phyloP scores from a whole-genome alignment of 2,797 vertebrate species.

The Vireo griseus region DNA sequence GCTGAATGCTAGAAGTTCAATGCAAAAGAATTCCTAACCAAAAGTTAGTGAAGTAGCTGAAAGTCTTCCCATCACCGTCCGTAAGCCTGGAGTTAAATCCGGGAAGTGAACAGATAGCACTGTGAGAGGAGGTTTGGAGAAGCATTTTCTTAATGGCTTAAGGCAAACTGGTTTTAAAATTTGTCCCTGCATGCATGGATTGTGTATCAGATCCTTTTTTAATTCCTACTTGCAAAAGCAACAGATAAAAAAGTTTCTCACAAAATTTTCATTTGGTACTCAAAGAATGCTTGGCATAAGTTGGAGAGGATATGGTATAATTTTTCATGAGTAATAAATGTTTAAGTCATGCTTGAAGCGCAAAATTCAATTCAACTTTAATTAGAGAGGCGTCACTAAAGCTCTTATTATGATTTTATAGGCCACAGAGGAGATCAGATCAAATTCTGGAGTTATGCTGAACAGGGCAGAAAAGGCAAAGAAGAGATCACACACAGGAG shows the following conservation, averaged over 20 bases:
- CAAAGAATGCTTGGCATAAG: neutral
- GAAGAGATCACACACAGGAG: neutral
- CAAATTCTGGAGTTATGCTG: neutral
- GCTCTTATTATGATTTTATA: conserved; percentile 36
- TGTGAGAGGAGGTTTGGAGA: neutral
- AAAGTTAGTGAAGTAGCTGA: neutral
- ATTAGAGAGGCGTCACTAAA: conserved; percentile 39
- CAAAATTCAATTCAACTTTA: conserved; percentile 42
- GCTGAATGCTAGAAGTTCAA: neutral
- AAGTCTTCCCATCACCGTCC: neutral
- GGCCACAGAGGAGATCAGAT: conserved; percentile 34
- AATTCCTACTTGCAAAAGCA: neutral
- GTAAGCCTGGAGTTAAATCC: neutral
- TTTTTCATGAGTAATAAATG: conserved; percentile 14
- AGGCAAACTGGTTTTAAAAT: neutral
- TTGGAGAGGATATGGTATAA: neutral
- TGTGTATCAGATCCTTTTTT: neutral
- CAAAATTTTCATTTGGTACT: neutral
- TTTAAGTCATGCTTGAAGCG: conserved; percentile 31
- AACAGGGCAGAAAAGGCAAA: neutral
- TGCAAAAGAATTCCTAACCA: neutral
- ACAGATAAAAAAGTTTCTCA: neutral
- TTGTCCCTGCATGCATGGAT: neutral
- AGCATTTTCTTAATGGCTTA: neutral
- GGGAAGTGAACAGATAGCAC: neutral